Evolutionary conservation across 2,797 vertebrate genomes (phyloP), one percentile per base, ranked within the genome.

Genomic region (Hipposideros larvatus): DNA sequence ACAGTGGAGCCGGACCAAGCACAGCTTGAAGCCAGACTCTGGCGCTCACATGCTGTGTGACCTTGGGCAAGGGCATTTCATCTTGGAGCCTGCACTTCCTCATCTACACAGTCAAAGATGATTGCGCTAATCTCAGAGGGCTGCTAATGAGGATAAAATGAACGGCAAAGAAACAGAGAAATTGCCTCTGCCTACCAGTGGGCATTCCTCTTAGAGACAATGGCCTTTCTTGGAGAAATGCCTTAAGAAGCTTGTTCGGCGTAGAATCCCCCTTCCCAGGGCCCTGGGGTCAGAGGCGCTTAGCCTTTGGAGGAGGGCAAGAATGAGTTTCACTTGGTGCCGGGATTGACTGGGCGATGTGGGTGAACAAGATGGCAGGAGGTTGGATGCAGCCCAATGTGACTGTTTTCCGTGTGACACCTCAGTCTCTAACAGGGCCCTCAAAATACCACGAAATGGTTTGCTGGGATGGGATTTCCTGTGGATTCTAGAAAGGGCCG

Each of bases 111-210:
- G 91, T 84, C 14, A 51, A 51, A 97, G 95, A 93, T 93, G 28
- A 95, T 31, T 59, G 59, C n/a, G 28, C 43, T 80, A 80, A 91
- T 84, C 89, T 93, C 87, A 46, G 79, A 96, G 95, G 80, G 90
- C 94, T 93, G 24, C 53, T 97, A 94, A 97, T 91, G 94, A 96
- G 86, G 24, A 87, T 74, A 95, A 79, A 96, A 96, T 93, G 89
- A 97, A 89, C 86, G 87, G 83, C 46, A 88, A 87, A 96, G 79
- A 88, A 78, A 78, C 34, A 85, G 19, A 96, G 93, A 65, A 87
- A 96, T 65, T 79, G 65, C 71, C 43, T 96, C 82, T 96, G 46
- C 21, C 70, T 80, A 90, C 78, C 43, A 90, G 93, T 53, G 91
- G 89, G 48, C 41, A 46, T 84, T 68, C 70, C 84, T 91, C 65